Percentiles rank a stretch among this genome's conserved stretches.
Evolutionary conservation across 2,113 vertebrate species (phyloP).

Genomic region (Tragelaphus imberbis): DNA sequence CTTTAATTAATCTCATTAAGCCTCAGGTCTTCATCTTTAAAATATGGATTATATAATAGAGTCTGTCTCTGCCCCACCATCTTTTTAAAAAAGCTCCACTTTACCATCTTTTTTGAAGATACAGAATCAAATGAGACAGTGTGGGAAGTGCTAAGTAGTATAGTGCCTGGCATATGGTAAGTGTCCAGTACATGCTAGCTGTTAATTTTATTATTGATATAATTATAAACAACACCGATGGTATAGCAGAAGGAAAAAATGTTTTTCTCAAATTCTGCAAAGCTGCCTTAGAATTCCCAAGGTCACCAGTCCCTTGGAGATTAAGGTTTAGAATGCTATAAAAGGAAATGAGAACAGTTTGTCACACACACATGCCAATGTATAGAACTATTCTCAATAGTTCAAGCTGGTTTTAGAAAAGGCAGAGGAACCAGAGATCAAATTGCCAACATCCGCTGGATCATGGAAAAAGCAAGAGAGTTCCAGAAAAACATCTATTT

Average conservation of each 20-base stretch:
- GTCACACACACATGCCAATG: slow-evolving; percentile 1
- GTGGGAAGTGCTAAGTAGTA: not conserved
- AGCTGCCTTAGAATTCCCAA: slow-evolving; percentile 39
- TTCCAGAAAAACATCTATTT: too few species aligned
- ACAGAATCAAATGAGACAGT: not conserved
- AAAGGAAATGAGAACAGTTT: slow-evolving; percentile 49
- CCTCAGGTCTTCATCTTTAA: slow-evolving; percentile 35
- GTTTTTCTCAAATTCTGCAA: not conserved
- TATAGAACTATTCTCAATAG: slow-evolving; percentile 15
- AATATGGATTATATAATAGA: not conserved
- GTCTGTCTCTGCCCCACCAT: not conserved
- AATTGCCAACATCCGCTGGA: too few species aligned
- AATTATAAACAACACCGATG: not conserved
- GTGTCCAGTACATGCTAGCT: not conserved
- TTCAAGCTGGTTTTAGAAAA: too few species aligned
- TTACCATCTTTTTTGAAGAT: not conserved
- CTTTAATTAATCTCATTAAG: slow-evolving; percentile 33
- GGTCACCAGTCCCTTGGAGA: slow-evolving; percentile 29
- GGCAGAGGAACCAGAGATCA: too few species aligned
- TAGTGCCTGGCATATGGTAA: not conserved
- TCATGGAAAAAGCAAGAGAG: too few species aligned
- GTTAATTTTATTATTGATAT: slow-evolving; percentile 27
- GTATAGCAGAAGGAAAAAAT: not conserved
- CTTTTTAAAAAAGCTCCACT: not conserved
- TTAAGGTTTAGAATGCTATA: slow-evolving; percentile 42